phyloP scores from a whole-genome alignment of 2,888 invertebrate genomes.

The Myopa testacea region DNA sequence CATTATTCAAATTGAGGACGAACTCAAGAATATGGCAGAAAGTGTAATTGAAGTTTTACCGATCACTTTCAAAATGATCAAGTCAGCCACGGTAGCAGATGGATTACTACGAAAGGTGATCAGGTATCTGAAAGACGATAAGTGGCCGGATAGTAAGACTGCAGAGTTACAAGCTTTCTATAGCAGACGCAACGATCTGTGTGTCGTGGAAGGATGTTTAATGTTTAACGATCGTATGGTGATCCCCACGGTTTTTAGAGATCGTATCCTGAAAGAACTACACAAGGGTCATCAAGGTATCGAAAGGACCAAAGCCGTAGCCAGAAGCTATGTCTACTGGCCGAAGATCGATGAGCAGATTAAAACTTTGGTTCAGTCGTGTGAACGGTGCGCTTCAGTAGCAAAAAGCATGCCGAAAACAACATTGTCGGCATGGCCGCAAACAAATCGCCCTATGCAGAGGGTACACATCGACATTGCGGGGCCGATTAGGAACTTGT shows the following conservation, averaged over 20 bases:
- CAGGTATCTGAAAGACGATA: no score
- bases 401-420: constrained; percentile 50
- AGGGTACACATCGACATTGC: constrained; percentile 67
- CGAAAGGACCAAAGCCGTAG: constrained; percentile 10
- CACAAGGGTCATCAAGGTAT: constrained; percentile 28
- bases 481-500: constrained; percentile 52
- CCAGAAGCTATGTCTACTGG: constrained; percentile 52
- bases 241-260: neutral
- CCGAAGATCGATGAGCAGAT: constrained; percentile 53
- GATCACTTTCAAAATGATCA: no score
- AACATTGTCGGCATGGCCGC: constrained; percentile 44
- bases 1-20: no score
- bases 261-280: neutral
- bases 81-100: no score
- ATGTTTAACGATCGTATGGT: constrained; percentile 4
- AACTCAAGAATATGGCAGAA: no score
- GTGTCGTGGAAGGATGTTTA: neutral
- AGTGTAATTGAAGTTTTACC: no score
- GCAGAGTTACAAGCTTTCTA: neutral
- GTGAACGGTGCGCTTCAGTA: constrained; percentile 47
- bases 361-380: constrained; percentile 47
- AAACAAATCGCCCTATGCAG: constrained; percentile 55
- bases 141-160: neutral
- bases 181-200: neutral
- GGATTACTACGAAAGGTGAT: no score